Conservation (phyloP, 2,797 vertebrate species). For the Lutjanus argentimaculatus region DNA sequence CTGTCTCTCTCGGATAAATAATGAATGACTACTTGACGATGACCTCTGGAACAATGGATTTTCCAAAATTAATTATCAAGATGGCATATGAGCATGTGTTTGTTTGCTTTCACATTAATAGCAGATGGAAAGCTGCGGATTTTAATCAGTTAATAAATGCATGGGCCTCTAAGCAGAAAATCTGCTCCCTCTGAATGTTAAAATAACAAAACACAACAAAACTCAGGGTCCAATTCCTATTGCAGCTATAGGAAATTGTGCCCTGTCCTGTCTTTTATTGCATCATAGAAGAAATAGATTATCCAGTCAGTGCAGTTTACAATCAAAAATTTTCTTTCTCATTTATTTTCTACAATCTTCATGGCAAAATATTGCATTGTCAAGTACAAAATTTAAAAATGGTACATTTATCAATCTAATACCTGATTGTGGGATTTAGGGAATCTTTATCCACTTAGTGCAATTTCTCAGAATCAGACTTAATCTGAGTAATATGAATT, state of each 20-base stretch:
- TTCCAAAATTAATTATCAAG: conserved; percentile 63
- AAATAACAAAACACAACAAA: conserved; percentile 9
- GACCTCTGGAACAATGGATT: conserved; percentile 56
- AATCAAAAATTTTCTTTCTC: background rate
- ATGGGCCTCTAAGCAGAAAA: conserved; percentile 30
- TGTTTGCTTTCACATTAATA: conserved; percentile 47
- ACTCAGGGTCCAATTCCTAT: background rate
- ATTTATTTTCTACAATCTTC: background rate
- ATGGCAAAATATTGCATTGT: background rate
- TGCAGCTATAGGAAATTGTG: background rate
- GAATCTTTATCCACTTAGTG: background rate
- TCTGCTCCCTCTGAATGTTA: conserved; percentile 17
- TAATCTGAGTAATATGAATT: background rate
- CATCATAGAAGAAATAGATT: background rate
- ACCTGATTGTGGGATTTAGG: background rate
- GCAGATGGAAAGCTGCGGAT: conserved; percentile 28
- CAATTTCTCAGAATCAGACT: background rate
- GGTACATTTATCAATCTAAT: background rate
- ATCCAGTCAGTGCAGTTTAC: background rate
- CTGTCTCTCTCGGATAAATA: conserved; percentile 47
- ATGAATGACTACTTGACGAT: conserved; percentile 54
- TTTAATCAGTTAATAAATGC: conserved; percentile 55
- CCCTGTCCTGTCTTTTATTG: background rate
- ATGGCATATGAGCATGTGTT: conserved; percentile 49
- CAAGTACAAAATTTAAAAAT: background rate